These are phyloP conservation scores for Sitodiplosis mosellana DNA, from an alignment of 1,140 invertebrate species.

Conservation along the genomic window DNA sequence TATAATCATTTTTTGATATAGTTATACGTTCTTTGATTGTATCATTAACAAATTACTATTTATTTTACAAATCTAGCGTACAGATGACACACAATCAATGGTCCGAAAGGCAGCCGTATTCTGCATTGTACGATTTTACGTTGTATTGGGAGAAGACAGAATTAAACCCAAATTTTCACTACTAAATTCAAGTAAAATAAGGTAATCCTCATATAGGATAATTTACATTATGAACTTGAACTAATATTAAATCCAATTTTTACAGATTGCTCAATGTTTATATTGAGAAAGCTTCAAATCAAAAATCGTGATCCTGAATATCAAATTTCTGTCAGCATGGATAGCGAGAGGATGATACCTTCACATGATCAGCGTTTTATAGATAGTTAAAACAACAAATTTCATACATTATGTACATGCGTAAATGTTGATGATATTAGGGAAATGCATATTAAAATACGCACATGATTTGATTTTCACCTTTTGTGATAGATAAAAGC, in stretches of 20 bases:
- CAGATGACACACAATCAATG: slow-evolving; percentile 73
- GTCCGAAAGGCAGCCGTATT: slow-evolving; percentile 89
- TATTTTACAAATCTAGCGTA: slow-evolving; percentile 31
- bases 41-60: slow-evolving; percentile 3
- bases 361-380: too few relatives aligned
- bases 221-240: neutral
- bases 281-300: too few relatives aligned
- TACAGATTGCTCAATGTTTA: neutral
- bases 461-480: too few relatives aligned
- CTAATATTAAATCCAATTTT: neutral
- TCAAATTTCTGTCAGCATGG: too few relatives aligned
- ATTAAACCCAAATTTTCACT: slow-evolving; percentile 59
- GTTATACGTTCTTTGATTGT: too few relatives aligned
- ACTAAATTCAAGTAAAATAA: slow-evolving; percentile 66
- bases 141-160: slow-evolving; percentile 62
- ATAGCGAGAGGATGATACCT: neutral
- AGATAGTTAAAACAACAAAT: too few relatives aligned
- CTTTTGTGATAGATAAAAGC: too few relatives aligned
- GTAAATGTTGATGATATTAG: too few relatives aligned
- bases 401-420: too few relatives aligned
- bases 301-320: too few relatives aligned
- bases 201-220: too few relatives aligned
- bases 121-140: slow-evolving; percentile 83
- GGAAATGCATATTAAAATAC: too few relatives aligned
- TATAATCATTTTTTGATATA: neutral